Evolutionary conservation across 2,797 vertebrate genomes (phyloP).

Genomic region (Capromys pilorides): DNA sequence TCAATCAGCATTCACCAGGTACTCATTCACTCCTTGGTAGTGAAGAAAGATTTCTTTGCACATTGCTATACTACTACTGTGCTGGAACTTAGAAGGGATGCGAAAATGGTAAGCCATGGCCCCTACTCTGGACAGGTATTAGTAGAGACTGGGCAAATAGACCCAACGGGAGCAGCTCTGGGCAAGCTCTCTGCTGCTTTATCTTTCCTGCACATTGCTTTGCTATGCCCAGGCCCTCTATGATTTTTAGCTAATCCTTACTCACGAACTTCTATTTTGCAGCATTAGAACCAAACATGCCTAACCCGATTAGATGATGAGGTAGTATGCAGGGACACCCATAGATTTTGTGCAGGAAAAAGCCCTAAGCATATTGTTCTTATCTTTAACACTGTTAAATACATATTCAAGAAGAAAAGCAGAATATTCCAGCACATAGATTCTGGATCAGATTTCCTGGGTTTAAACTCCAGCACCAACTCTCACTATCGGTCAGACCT

Average conservation of each 20-base stretch:
- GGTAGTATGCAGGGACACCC: background rate
- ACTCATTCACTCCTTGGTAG: background rate
- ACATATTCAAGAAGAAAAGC: background rate
- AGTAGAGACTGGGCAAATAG: background rate
- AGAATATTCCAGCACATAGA: background rate
- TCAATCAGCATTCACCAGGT: constrained; percentile 47
- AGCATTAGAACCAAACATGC: constrained; percentile 21
- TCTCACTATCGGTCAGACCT: background rate
- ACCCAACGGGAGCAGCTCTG: background rate
- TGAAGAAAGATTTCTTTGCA: constrained; percentile 18
- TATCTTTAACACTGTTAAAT: constrained; percentile 25
- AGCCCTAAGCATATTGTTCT: background rate
- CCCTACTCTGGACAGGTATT: constrained; percentile 36
- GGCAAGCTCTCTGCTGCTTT: background rate
- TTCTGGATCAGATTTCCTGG: background rate
- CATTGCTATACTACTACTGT: background rate
- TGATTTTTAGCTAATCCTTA: background rate
- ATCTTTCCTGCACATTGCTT: background rate
- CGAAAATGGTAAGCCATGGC: constrained; percentile 59
- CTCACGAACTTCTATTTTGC: background rate
- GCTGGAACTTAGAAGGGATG: background rate
- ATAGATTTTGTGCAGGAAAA: background rate
- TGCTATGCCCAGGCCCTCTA: background rate
- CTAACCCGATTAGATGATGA: background rate
- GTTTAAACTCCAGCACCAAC: background rate